Evolutionary conservation across 2,797 vertebrate species (phyloP).

Genomic region (Pangasius djambal): DNA sequence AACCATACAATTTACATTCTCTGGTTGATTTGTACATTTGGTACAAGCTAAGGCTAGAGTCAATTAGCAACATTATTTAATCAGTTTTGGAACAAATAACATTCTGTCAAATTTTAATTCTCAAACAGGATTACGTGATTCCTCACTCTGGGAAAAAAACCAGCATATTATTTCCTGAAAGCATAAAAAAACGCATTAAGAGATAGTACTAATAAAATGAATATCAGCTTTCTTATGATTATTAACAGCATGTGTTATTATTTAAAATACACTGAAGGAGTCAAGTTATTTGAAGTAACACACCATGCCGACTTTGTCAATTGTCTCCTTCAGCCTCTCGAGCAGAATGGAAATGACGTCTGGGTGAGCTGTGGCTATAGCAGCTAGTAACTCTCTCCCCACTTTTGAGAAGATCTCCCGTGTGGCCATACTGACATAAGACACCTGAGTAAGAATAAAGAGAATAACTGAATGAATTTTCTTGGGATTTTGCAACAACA

Average conservation of each 20-base stretch:
- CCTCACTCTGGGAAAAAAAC: too few relatives aligned
- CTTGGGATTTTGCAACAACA: neutral
- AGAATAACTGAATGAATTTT: neutral
- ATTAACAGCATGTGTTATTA: neutral
- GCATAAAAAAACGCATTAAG: neutral
- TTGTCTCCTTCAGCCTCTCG: slow-evolving; percentile 86
- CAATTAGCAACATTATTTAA: neutral
- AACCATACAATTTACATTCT: neutral
- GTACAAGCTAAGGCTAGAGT: neutral
- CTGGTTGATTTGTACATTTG: neutral
- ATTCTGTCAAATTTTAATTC: neutral
- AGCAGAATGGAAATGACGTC: slow-evolving; percentile 87
- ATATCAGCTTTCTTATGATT: neutral
- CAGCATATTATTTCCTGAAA: neutral
- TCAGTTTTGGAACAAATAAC: neutral
- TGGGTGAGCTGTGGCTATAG: slow-evolving; percentile 86
- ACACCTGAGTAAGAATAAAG: slow-evolving; percentile 76
- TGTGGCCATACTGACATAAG: slow-evolving; percentile 89
- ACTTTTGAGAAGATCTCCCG: slow-evolving; percentile 96
- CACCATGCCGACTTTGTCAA: slow-evolving; percentile 95
- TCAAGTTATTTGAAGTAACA: slow-evolving; percentile 52
- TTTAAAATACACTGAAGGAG: neutral
- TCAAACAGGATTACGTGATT: neutral
- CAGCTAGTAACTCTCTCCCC: slow-evolving; percentile 89
- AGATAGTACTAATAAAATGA: neutral